Evolutionary conservation across 2,113 vertebrate genomes (phyloP).

Genomic region (Bostrychus sinensis): DNA sequence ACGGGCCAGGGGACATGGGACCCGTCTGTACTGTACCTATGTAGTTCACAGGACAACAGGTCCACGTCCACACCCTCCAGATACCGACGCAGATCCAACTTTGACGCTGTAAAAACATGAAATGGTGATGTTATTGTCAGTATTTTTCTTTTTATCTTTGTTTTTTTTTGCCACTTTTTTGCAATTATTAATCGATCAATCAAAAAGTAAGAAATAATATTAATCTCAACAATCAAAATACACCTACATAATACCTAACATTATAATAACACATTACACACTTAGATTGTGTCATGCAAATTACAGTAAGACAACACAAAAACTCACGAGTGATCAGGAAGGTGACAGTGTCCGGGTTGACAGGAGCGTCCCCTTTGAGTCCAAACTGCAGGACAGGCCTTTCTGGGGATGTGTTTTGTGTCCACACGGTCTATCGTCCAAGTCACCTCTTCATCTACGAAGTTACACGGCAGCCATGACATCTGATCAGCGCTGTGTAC

Average conservation of each 20-base stretch:
- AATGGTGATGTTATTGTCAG: too few species aligned
- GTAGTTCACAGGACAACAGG: constrained; percentile 72
- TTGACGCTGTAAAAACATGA: constrained; percentile 28
- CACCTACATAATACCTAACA: too few species aligned
- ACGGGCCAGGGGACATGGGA: constrained; percentile 74
- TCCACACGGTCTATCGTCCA: constrained; percentile 28
- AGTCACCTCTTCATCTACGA: constrained; percentile 67
- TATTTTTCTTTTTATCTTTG: too few species aligned
- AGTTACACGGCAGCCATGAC: constrained; percentile 73
- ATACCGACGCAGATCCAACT: constrained; percentile 66
- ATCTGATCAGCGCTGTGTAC: constrained; percentile 41
- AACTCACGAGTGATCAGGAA: constrained; percentile 77
- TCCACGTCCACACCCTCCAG: constrained; percentile 41
- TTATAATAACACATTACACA: too few species aligned
- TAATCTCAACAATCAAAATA: too few species aligned
- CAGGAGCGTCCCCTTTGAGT: constrained; percentile 54
- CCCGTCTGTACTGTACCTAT: constrained; percentile 66
- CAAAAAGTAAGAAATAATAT: too few species aligned
- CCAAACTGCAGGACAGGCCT: constrained; percentile 77
- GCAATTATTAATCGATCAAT: too few species aligned
- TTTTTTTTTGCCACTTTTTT: too few species aligned
- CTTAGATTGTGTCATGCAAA: too few species aligned
- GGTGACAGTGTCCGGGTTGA: constrained; percentile 65
- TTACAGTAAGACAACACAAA: not conserved
- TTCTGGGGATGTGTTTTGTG: constrained; percentile 43